These are phyloP conservation scores for Perca schrenkii DNA, from an alignment of 2,113 vertebrate genomes.

Conservation along the genomic window DNA sequence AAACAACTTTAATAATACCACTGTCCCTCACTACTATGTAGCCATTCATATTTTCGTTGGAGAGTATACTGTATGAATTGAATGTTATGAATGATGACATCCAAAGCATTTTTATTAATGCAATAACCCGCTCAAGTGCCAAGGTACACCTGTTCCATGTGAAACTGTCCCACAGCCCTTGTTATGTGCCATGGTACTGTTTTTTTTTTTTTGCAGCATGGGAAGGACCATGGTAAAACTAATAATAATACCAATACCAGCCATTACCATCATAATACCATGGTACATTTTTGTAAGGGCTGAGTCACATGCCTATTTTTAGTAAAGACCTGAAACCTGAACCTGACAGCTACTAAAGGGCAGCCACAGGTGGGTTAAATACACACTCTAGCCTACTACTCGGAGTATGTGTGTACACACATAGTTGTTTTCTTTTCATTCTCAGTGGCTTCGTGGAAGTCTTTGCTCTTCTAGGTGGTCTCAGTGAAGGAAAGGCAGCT, in stretches of 20 bases:
- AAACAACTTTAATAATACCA: too few relatives aligned
- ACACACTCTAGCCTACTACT: neutral
- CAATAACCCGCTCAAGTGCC: too few relatives aligned
- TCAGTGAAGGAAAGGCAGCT: constrained; percentile 32
- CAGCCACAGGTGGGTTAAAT: constrained; percentile 21
- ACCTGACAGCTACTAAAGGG: neutral
- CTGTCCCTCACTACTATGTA: too few relatives aligned
- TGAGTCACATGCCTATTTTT: neutral
- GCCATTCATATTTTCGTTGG: too few relatives aligned
- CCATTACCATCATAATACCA: neutral
- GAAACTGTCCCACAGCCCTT: too few relatives aligned
- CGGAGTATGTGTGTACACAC: neutral
- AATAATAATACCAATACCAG: neutral
- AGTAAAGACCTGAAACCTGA: neutral
- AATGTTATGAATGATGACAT: too few relatives aligned
- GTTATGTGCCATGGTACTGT: neutral
- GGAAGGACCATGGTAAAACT: neutral
- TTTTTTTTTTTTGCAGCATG: neutral
- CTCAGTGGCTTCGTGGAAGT: neutral
- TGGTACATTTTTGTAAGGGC: neutral
- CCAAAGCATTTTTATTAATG: too few relatives aligned
- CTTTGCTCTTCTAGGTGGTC: constrained; percentile 41
- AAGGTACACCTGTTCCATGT: too few relatives aligned
- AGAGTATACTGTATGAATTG: too few relatives aligned
- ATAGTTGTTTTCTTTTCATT: constrained; percentile 3